Base-by-base conservation (phyloP, 2,797 vertebrate genomes). In the Zalophus californianus region DNA sequence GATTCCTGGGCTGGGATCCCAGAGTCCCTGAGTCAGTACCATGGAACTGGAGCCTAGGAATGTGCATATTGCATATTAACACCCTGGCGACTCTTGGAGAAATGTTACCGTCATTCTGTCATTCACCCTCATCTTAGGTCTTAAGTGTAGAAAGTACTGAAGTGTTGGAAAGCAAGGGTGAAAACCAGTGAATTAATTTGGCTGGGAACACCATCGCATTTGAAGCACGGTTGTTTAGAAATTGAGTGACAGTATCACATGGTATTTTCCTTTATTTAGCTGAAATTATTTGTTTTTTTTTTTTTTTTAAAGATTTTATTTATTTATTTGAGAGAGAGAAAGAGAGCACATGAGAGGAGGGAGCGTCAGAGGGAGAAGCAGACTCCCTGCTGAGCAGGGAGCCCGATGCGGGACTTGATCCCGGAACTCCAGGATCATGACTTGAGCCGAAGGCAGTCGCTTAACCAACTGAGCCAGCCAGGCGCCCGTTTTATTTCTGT, bases 201-300 rank as follows among this genome's bases (percentile, higher is more conserved):
- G 87, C 75, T 92, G 84, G 35, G 93, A 96, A 95, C 60, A 35
- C 50, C 14, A 23, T 84, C 80, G 64, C 35, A 50, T 91, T 83
- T 60, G 87, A 90, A 96, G 72, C 41, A 68, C 3, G 13, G 0
- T 58, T 87, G 29, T 86, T 68, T 52, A 84, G 92, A 72, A 80
- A 56, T 23, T 41, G 32, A 86, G 25, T 86, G n/a, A 85, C 20
- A 10, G 21, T 48, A 90, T 50, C 56, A 38, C 10, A 38, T n/a
- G 18, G 10, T 86, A 62, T 48, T 86, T 95, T 44, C 32, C 6
- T 92, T 27, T 86, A 20, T 90, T 86, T 78, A 82, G 48, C 38
- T 60, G 58, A 83, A 91, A 41, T 96, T 80, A 70, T 93, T 86
- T 91, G 52, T 91, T 80, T 27, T 66, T 86, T 93, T 66, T 86